phyloP scores from a whole-genome alignment of 2,113 vertebrate species.

The Orycteropus afer region DNA sequence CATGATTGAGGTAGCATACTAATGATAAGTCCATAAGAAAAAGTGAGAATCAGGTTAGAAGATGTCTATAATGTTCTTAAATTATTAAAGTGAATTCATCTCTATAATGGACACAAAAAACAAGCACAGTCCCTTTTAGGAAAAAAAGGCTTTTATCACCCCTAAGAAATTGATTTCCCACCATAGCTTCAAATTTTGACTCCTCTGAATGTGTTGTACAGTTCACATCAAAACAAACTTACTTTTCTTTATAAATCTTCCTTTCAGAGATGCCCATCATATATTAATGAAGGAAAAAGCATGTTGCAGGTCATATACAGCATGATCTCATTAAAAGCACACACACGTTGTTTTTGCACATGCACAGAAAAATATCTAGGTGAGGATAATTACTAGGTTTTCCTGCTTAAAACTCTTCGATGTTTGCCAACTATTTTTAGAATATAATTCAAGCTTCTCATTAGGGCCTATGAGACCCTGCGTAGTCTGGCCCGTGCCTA shows the following conservation, averaged over 20 bases:
- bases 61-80: conserved; percentile 45
- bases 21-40: conserved; percentile 48
- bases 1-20: conserved; percentile 23
- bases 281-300: background rate
- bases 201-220: background rate
- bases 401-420: conserved; percentile 1
- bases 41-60: conserved; percentile 13
- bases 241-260: conserved; percentile 39
- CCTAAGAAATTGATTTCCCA: conserved; percentile 25
- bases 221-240: conserved; percentile 33
- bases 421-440: background rate
- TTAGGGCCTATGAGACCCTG: background rate
- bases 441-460: conserved; percentile 7
- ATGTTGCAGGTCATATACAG: background rate
- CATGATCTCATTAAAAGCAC: background rate
- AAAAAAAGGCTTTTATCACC: background rate
- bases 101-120: conserved; percentile 27
- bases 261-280: background rate
- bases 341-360: background rate
- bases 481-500: background rate
- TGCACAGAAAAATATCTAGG: background rate
- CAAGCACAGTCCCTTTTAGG: background rate
- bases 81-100: conserved; percentile 40
- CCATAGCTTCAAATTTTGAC: conserved; percentile 13
- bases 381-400: background rate